Evolutionary conservation across 2,888 invertebrate species (phyloP).

Genomic region (Cosmopolites sordidus): DNA sequence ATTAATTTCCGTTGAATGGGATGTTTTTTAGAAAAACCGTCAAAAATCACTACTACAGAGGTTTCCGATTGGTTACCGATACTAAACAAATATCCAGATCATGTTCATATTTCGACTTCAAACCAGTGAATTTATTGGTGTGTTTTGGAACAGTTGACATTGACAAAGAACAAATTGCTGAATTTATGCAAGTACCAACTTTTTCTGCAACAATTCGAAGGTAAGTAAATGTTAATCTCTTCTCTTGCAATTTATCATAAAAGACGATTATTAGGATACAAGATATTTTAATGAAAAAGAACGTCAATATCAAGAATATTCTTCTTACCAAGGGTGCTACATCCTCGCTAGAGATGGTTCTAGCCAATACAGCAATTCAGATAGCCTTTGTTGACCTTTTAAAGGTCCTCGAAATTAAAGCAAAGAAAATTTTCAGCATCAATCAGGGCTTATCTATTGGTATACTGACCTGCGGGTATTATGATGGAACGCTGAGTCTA

Average conservation of each 20-base stretch:
- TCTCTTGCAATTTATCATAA: too few species aligned
- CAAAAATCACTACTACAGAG: conserved; percentile 51
- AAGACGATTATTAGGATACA: conserved; percentile 2
- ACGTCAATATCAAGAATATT: conserved; percentile 12
- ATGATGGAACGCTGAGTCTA: conserved; percentile 79
- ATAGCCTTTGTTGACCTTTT: conserved; percentile 47
- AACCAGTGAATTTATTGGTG: conserved; percentile 38
- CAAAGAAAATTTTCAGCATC: conserved; percentile 31
- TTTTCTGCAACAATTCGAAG: conserved; percentile 69
- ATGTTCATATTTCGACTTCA: background rate
- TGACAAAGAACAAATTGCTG: conserved; percentile 78
- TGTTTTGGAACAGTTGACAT: conserved; percentile 92
- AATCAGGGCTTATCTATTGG: conserved; percentile 73
- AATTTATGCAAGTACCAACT: conserved; percentile 68
- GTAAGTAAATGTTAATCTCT: too few species aligned
- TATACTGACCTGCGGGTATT: conserved; percentile 87
- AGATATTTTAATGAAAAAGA: conserved; percentile 58
- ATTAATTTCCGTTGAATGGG: too few species aligned
- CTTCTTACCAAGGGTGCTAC: background rate
- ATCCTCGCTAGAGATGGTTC: conserved; percentile 13
- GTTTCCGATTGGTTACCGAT: conserved; percentile 56
- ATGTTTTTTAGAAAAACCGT: conserved; percentile 42
- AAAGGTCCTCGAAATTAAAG: conserved; percentile 46
- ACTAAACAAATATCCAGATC: conserved; percentile 36
- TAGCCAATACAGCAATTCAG: conserved; percentile 54